Evolutionary conservation across 2,113 vertebrate genomes (phyloP).

Genomic region (Siphamia tubifer): DNA sequence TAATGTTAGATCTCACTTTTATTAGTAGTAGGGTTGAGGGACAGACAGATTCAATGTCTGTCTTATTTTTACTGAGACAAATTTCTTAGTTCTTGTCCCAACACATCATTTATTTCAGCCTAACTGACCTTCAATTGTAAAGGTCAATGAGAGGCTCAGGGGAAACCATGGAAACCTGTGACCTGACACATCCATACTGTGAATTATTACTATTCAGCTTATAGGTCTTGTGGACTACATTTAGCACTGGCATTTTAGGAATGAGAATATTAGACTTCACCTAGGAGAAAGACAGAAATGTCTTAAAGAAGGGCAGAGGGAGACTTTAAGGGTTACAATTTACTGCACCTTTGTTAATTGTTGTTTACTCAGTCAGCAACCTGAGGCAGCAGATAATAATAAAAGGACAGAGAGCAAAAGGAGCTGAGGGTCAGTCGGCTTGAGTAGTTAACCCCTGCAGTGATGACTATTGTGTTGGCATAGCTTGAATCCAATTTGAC

Average conservation of each 20-base stretch:
- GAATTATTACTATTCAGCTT: conserved; percentile 39
- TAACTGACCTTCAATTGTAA: conserved; percentile 29
- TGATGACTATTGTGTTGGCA: too few relatives aligned
- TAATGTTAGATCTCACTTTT: too few relatives aligned
- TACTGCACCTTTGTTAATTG: conserved; percentile 61
- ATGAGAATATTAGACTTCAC: conserved; percentile 56
- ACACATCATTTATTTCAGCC: not conserved
- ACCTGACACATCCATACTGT: conserved; percentile 42
- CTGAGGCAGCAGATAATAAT: conserved; percentile 16
- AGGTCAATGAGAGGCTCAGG: conserved; percentile 13
- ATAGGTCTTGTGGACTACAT: conserved; percentile 16
- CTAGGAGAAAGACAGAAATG: conserved; percentile 69
- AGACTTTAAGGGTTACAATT: conserved; percentile 65
- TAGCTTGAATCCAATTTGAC: too few relatives aligned
- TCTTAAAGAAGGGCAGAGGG: conserved; percentile 22
- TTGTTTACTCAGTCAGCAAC: conserved; percentile 59
- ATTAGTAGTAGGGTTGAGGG: too few relatives aligned
- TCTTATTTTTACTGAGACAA: not conserved
- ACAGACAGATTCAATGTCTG: not conserved
- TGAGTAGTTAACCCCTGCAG: not conserved
- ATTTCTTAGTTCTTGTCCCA: not conserved
- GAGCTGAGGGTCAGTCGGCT: conserved; percentile 4
- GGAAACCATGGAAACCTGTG: conserved; percentile 49
- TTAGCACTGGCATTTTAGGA: conserved; percentile 28
- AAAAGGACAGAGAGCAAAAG: conserved; percentile 11